Base-by-base conservation (phyloP, 2,113 vertebrate species). In the Cettia cetti region DNA sequence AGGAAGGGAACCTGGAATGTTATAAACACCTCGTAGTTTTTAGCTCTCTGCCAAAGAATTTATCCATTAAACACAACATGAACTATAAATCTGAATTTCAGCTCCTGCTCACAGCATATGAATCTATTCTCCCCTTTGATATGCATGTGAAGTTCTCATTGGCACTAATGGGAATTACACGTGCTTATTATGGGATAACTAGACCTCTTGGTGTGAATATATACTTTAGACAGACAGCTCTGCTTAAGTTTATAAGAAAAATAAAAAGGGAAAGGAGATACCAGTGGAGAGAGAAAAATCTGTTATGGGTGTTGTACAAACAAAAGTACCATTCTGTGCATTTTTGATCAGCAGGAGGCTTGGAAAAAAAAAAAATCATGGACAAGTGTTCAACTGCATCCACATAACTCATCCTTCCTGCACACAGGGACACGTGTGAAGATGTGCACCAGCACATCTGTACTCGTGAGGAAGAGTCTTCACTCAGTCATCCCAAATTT, bases 81-180 rank as follows among this genome's bases (percentile, higher is more conserved):
- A 96, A 94, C 94, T 92, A 93, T 97, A 98, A 97, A 98, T 97
- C 97, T 97, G 96, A 97, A 97, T 97, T 97, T 97, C 95, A 95
- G 94, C 96, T 96, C 90, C 92, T 93, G 94, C 96, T 96, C 90
- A 53, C 84, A 96, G 96, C 82, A 54, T 92, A 96, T 90, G 94
- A 97, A 96, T 97, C 97, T 97, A 40, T 97, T 97, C 96, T 96
- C 64, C 83, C 80, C 92, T 97, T 97, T 97, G 96, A 96, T 92
- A 96, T 84, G 94, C 96, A 95, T 86, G 95, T 80, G 91, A 93
- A 95, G 96, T 86, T 98, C 95, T 96, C 97, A 97, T 81, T 96
- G 97, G 96, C 91, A 95, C 76, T 92, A 84, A 95, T 96, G 88
- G 94, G 96, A 94, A 92, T 92, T 94, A 97, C 95, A 97, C 12